These are phyloP conservation scores for Aphelinus certus DNA, from an alignment of 1,140 invertebrate genomes.

Conservation along the genomic window DNA sequence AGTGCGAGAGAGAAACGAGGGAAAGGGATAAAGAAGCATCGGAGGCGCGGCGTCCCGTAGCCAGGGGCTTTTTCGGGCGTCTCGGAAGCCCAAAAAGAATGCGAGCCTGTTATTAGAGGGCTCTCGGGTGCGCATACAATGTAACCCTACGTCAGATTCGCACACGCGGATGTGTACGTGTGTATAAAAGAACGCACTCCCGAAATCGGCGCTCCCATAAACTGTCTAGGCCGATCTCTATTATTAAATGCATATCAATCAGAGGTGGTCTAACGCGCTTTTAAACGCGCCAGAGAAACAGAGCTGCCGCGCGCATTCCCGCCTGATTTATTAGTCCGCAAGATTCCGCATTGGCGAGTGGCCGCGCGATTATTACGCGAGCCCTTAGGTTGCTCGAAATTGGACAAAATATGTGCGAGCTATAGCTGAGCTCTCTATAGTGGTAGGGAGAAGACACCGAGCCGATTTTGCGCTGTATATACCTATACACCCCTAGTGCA, in stretches of 20 bases:
- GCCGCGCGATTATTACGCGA: not conserved
- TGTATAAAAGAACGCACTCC: not conserved
- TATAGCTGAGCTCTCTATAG: no score
- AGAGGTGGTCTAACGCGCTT: constrained; percentile 58
- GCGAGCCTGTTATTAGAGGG: constrained; percentile 62
- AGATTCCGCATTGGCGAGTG: constrained; percentile 42
- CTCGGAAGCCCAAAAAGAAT: constrained; percentile 49
- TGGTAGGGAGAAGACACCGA: no score
- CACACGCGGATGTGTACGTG: not conserved
- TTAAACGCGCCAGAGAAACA: constrained; percentile 51
- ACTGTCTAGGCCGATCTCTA: constrained; percentile 50
- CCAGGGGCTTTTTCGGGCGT: constrained; percentile 41
- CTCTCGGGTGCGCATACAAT: constrained; percentile 15
- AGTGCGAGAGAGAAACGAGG: constrained; percentile 35
- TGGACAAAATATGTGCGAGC: no score
- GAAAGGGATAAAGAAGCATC: constrained; percentile 47
- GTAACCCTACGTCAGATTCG: constrained; percentile 8
- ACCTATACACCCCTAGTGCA: not conserved
- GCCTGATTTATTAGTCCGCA: constrained; percentile 57
- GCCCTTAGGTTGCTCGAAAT: not conserved
- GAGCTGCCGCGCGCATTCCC: constrained; percentile 18
- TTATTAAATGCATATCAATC: constrained; percentile 66
- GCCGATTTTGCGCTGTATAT: no score
- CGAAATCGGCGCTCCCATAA: constrained; percentile 35
- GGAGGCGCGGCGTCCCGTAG: constrained; percentile 46